Percentiles rank a stretch among this genome's conserved stretches.
These are phyloP conservation scores for Protaetia brevitarsis DNA, from an alignment of 1,140 invertebrate genomes.

Conservation along the genomic window DNA sequence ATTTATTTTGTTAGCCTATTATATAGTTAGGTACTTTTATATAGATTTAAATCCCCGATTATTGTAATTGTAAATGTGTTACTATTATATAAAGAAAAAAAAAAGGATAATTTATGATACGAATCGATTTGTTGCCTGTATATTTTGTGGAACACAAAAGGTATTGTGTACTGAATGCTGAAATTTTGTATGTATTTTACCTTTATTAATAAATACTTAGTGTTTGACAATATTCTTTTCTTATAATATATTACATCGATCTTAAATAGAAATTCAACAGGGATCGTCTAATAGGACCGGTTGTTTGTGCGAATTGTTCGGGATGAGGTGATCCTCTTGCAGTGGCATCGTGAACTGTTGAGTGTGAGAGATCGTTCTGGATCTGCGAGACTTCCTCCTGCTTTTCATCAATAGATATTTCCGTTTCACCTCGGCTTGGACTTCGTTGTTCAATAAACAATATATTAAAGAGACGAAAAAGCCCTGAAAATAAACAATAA, in stretches of 20 bases:
- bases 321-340: conserved; percentile 21
- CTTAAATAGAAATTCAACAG: not conserved
- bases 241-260: not conserved
- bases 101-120: conserved; percentile 3
- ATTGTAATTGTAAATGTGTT: conserved; percentile 16
- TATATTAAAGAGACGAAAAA: conserved; percentile 80
- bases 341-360: conserved; percentile 20
- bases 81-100: conserved; percentile 4
- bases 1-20: conserved; percentile 22
- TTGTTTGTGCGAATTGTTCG: not conserved
- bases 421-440: conserved; percentile 50
- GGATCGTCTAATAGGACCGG: not conserved
- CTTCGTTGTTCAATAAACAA: conserved; percentile 86
- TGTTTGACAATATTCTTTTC: not conserved
- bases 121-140: conserved; percentile 16
- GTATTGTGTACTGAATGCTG: conserved; percentile 9
- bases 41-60: conserved; percentile 15
- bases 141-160: conserved; percentile 14
- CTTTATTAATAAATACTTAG: conserved; percentile 6
- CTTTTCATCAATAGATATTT: conserved; percentile 38
- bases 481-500: conserved; percentile 63
- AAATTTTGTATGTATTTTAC: conserved; percentile 14
- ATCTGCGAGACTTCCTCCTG: conserved; percentile 23
- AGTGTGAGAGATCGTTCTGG: conserved; percentile 24
- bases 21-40: conserved; percentile 13